Evolutionary conservation across 2,113 vertebrate genomes (phyloP).

Genomic region (Cranoglanis bouderius): DNA sequence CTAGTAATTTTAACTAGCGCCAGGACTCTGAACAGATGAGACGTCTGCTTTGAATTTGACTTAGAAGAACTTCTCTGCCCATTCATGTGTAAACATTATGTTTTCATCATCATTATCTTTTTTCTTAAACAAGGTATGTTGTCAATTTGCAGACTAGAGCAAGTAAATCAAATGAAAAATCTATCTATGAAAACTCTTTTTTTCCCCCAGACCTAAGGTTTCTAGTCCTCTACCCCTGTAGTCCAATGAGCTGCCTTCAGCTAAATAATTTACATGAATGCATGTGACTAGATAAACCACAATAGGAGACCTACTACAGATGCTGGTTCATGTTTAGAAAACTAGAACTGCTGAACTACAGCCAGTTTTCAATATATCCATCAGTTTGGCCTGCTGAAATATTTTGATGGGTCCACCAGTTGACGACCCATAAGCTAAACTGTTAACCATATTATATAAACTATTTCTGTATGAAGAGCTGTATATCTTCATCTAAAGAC

Average conservation of each 20-base stretch:
- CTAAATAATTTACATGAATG: background rate
- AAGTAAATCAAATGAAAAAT: background rate
- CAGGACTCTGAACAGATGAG: background rate
- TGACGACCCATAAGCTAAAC: background rate
- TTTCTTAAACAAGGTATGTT: background rate
- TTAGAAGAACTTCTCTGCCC: background rate
- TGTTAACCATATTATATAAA: background rate
- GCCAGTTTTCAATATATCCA: background rate
- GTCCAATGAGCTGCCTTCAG: background rate
- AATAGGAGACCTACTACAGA: background rate
- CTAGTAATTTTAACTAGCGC: background rate
- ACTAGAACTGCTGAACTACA: background rate
- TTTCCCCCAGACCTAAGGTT: background rate
- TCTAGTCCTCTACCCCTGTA: background rate
- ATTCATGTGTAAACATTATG: background rate
- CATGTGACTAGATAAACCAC: background rate
- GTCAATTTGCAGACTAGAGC: background rate
- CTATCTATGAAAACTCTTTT: background rate
- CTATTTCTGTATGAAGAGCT: background rate
- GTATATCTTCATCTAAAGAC: background rate
- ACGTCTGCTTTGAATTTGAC: background rate
- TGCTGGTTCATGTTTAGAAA: background rate
- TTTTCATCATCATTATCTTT: background rate
- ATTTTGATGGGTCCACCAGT: background rate
- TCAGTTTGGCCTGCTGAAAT: background rate